Evolutionary conservation across 2,888 invertebrate genomes (phyloP), one percentile per base, ranked within the genome.

Genomic region (Lingula anatina): DNA sequence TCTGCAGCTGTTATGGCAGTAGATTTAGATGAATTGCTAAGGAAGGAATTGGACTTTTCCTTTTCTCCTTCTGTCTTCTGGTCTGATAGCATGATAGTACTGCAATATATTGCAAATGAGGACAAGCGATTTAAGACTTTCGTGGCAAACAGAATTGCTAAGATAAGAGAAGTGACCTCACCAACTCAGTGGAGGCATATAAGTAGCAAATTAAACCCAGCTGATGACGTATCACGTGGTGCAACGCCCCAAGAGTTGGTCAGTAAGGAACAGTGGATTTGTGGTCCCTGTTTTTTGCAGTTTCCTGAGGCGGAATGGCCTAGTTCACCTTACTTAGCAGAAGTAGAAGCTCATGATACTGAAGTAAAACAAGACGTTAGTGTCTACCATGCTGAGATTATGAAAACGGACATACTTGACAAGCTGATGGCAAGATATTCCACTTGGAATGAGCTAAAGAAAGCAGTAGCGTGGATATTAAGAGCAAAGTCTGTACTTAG

Each of bases 101-200:
- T 47, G 2, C 39, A 44, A 2, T 49, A 49, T 24, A 46, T 49
- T 7, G 24, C 15, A 15, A 47, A 38, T 47, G 35, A 46, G 21
- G 12, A 12, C n/a, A 46, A 26, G 28, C 25, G 49, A 24, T 49
- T 49, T 31, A 25, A 46, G 2, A 39, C 28, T n/a, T 49, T 49
- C 39, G 46, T 49, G 5, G 39, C 49, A 5, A 47, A 47, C 36
- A 48, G 49, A 27, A 26, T 49, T 5, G 23, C 27, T n/a, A 12
- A 18, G 3, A 37, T 47, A 5, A 5, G 24, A 36, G 26, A 48
- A n/a, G 35, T 24, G 5, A 28, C 49, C 4, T 21, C 20, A 12
- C 38, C 46, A 24, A 24, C 2, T 25, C 46, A 49, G 3, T 49
- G 49, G 49, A 37, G 28, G 15, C 40, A 46, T 46, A 38, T 47